These are phyloP conservation scores for Ctenochaetus hawaiiensis DNA, from an alignment of 2,797 vertebrate species.

Conservation along the genomic window DNA sequence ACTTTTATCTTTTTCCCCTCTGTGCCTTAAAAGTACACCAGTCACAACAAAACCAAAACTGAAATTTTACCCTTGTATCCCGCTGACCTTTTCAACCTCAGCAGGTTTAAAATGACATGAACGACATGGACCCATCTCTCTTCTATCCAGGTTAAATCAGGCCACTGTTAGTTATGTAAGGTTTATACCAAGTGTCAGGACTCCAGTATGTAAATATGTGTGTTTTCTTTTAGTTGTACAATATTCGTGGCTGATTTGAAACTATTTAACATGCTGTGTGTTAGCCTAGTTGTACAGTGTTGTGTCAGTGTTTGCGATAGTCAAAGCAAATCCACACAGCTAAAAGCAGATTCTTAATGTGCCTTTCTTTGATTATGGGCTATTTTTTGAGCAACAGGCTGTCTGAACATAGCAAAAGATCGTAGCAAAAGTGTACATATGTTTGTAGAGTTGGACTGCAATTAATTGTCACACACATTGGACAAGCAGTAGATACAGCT, in stretches of 20 bases:
- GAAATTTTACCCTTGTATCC: background rate
- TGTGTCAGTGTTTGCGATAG: conserved; percentile 50
- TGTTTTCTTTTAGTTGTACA: conserved; percentile 64
- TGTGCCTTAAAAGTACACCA: conserved; percentile 56
- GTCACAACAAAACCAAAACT: conserved; percentile 19
- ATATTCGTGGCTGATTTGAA: conserved; percentile 64
- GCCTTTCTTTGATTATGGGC: conserved; percentile 76
- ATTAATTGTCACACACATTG: conserved; percentile 27
- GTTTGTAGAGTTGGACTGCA: conserved; percentile 62
- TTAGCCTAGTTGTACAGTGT: conserved; percentile 66
- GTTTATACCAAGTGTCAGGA: conserved; percentile 43
- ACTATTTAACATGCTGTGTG: conserved; percentile 68
- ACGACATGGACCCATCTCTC: conserved; percentile 5
- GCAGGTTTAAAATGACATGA: background rate
- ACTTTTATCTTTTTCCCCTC: background rate
- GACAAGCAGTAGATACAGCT: conserved; percentile 31
- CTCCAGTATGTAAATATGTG: conserved; percentile 72
- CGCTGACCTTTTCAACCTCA: conserved; percentile 18
- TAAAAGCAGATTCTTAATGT: conserved; percentile 67
- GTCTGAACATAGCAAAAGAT: conserved; percentile 41
- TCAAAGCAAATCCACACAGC: conserved; percentile 46
- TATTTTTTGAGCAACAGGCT: conserved; percentile 37
- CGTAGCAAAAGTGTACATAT: conserved; percentile 49
- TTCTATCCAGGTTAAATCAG: conserved; percentile 38
- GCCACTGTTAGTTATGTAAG: conserved; percentile 32